Conservation (phyloP, 2,888 invertebrate genomes). For the Panzeria rudis region DNA sequence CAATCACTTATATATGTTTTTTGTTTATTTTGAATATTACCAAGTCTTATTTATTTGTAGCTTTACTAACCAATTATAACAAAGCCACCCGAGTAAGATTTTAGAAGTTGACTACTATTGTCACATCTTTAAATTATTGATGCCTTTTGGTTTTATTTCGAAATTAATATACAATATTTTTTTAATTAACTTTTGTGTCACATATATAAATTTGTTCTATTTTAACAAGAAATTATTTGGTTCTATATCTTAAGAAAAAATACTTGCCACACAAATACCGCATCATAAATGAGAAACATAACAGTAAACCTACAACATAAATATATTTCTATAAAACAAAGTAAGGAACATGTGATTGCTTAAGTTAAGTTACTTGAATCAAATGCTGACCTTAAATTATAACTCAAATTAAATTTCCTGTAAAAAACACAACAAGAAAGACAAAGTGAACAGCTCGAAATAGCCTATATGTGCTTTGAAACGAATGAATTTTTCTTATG, state of each 20-base stretch:
- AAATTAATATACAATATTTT: no score
- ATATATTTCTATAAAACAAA: background rate
- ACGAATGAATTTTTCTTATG: slow-evolving; percentile 1
- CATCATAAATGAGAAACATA: slow-evolving; percentile 29
- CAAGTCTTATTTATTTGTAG: no score
- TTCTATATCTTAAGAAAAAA: slow-evolving; percentile 25
- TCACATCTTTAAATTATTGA: no score
- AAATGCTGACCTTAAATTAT: slow-evolving; percentile 22
- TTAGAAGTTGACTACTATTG: no score
- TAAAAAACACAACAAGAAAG: slow-evolving; percentile 6
- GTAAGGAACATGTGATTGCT: background rate
- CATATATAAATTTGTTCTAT: no score
- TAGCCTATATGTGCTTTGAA: slow-evolving; percentile 14
- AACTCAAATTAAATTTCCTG: slow-evolving; percentile 42
- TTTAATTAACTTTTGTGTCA: no score
- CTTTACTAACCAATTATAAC: no score
- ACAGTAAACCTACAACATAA: background rate
- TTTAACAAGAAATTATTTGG: no score
- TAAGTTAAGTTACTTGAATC: background rate
- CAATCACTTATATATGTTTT: no score
- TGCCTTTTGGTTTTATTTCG: no score
- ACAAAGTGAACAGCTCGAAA: slow-evolving; percentile 9
- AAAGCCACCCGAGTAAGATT: no score
- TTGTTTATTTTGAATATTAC: no score
- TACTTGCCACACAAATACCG: slow-evolving; percentile 43